phyloP scores from a whole-genome alignment of 2,888 invertebrate species.

The Lacanobia oleracea region DNA sequence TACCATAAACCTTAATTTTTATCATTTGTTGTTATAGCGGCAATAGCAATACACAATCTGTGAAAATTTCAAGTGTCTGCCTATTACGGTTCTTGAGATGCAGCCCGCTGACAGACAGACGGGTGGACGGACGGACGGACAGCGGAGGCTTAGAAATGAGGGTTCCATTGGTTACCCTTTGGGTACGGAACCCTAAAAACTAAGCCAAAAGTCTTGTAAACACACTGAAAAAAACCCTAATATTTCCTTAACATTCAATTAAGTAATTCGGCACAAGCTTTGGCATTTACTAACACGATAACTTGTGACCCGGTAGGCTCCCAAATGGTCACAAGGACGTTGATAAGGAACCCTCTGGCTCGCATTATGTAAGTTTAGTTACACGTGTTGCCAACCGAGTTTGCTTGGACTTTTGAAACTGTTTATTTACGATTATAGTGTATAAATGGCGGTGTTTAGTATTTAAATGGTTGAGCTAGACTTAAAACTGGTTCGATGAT shows the following conservation, averaged over 20 bases:
- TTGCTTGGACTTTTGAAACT: not conserved
- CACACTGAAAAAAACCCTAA: not conserved
- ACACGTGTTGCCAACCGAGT: slow-evolving; percentile 35
- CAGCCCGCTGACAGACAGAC: no score
- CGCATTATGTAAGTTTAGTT: slow-evolving; percentile 48
- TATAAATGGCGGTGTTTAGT: slow-evolving; percentile 9
- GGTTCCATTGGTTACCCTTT: no score
- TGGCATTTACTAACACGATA: slow-evolving; percentile 67
- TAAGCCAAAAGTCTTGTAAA: not conserved
- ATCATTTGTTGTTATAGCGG: no score
- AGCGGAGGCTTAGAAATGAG: no score
- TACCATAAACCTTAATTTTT: no score
- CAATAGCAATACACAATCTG: no score
- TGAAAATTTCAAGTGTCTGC: no score
- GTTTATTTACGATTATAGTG: slow-evolving; percentile 12
- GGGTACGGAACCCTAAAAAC: no score
- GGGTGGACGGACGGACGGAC: no score
- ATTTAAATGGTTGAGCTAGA: slow-evolving; percentile 15
- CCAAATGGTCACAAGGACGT: slow-evolving; percentile 79
- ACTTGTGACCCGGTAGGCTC: slow-evolving; percentile 78
- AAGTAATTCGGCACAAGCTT: slow-evolving; percentile 57
- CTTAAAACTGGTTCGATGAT: slow-evolving; percentile 23
- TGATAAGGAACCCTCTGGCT: slow-evolving; percentile 77
- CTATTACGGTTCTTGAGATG: no score
- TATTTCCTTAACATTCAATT: slow-evolving; percentile 50